Evolutionary conservation across 2,113 vertebrate species (phyloP).

Genomic region (human (Homo sapiens)): DNA sequence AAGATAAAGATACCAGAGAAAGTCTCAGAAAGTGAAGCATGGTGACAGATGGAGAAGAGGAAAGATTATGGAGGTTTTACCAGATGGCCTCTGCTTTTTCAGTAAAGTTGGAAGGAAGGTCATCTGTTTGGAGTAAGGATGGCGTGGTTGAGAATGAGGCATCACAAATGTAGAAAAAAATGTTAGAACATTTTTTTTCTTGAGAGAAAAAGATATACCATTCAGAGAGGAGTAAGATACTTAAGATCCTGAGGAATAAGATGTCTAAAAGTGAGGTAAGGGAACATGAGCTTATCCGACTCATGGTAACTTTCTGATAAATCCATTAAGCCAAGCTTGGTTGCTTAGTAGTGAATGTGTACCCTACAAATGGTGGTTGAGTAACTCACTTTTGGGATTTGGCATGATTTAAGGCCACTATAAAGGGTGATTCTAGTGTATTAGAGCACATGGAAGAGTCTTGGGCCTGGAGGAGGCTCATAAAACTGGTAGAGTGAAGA

Average conservation of each 20-base stretch:
- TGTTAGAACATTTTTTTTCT: not conserved
- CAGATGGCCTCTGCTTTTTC: constrained; percentile 74
- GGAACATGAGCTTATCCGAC: not conserved
- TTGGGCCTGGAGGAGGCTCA: accelerated
- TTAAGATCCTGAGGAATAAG: not conserved
- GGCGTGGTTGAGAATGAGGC: constrained; percentile 33
- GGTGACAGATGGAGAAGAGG: constrained; percentile 69
- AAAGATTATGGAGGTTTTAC: constrained; percentile 64
- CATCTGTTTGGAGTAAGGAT: constrained; percentile 69
- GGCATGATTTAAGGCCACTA: not conserved
- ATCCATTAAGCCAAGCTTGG: not conserved
- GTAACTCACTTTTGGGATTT: not conserved
- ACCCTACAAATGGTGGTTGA: not conserved
- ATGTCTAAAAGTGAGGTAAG: not conserved
- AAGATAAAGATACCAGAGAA: constrained; percentile 61
- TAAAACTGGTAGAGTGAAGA: not conserved
- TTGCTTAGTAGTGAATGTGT: not conserved
- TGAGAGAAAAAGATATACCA: constrained; percentile 26
- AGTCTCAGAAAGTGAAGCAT: constrained; percentile 58
- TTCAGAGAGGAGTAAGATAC: constrained; percentile 22
- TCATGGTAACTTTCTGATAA: not conserved
- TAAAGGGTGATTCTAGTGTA: not conserved
- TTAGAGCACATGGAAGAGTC: not conserved
- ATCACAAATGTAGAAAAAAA: constrained; percentile 42
- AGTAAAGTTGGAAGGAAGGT: constrained; percentile 69